Base-by-base conservation (phyloP, 2,888 invertebrate genomes). In the Idaea biselata region DNA sequence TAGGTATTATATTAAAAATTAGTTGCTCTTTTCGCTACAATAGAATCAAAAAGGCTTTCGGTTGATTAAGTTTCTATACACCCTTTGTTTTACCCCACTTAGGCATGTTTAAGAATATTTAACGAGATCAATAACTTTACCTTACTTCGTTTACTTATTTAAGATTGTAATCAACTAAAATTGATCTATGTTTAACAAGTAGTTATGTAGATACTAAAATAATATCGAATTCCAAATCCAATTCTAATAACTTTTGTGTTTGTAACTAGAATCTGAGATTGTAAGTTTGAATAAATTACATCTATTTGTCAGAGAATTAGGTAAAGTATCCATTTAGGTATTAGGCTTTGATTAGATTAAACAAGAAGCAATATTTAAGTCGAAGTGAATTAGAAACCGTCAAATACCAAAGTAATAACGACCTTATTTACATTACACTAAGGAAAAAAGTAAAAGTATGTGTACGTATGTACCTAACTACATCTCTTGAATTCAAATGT, bases 121-220 rank as follows among this genome's bases (percentile, higher is more conserved):
- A 25, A 69, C 63, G 58, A 44, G 44, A 11, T 44, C 44, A 44
- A 14, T 44, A 44, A 8, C 44, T 44, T 44, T 44, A 44, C 25
- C 25, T 25, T 25, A 44, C 14, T 11, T 44, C 44, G 14, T 44
- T 44, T 44, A 44, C 44, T 44, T 44, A 44, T 44, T 44, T 44
- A 44, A 44, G 44, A 44, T 44, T 11, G 44, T 44, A 44, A 44
- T 44, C 44, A 3, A 8, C 44, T 44, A 8, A 44, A 44, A 44
- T 44, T 44, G 44, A 44, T 44, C 44, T 7, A 44, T 44, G 44
- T 44, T 44, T 14, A 44, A 44, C 7, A 44, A 44, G 14, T 7
- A 44, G 44, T 44, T 7, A n/a, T n/a, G n/a, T n/a, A 44, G 44
- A 11, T 44, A 44, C 44, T 7, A 44, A 44, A 14, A 44, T 44